Base-by-base conservation (phyloP, 2,888 invertebrate species). In the Drosophila mayaguana region DNA sequence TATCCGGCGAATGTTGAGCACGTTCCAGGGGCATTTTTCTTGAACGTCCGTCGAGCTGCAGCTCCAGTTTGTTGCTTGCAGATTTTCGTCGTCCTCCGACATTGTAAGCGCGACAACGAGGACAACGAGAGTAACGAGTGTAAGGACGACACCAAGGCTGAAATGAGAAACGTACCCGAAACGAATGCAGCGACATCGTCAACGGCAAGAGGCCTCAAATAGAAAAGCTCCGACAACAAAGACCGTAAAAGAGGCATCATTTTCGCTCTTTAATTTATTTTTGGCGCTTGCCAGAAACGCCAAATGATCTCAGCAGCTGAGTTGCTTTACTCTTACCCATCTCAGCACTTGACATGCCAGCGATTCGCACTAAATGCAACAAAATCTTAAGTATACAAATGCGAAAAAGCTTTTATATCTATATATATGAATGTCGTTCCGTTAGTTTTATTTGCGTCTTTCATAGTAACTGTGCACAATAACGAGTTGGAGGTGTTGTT, bases 21-120 rank as follows among this genome's bases (percentile, higher is more conserved):
- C 88, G 84, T 88, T 83, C 66, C 85, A 79, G 81, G 60, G 79
- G 81, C 83, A 87, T 84, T 84, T 84, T 84, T 80, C 88, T 72
- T 66, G n/a, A 54, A 40, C 18, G 54, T 42, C 56, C 43, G 65
- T 63, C 72, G 67, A 65, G 66, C 78, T 64, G 75, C 75, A 75
- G 51, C 68, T n/a, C n/a, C n/a, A n/a, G 48, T 55, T 75, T 54
- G 75, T 72, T 59, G 63, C 65, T 71, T 75, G 70, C 73, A 76
- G 73, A 79, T 75, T 78, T 75, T 78, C 54, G 54, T 63, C 51
- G 38, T 67, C 46, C 59, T 62, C 59, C 56, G 72, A 84, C 84
- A 80, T 80, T 83, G 87, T 86, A 70, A 78, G 78, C 78, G 48
- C 71, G 65, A 64, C 70, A 71, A 63, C 77, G 63, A 77, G 74